Evolutionary conservation across 1,140 invertebrate genomes (phyloP), one percentile per base, ranked within the genome.

Genomic region (Drosophila triauraria): DNA sequence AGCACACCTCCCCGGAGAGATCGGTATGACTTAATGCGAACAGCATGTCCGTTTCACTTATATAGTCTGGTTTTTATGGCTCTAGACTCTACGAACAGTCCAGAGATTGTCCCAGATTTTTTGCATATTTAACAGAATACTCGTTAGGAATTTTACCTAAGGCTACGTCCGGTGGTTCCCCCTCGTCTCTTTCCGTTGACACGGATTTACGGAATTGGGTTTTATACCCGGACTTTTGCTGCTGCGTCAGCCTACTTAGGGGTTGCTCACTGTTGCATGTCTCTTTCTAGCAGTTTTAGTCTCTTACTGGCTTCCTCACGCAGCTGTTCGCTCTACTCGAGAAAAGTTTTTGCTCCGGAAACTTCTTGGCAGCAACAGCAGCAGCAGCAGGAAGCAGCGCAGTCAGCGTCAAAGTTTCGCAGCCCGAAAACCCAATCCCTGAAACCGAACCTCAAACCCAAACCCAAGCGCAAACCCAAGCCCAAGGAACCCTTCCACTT

Each of bases 11-110:
- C 54, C 30, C 20, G 53, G 53, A 32, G 51, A 58, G 35, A 59
- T 67, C 27, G 23, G 87, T 65, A 81, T 90, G 84, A 88, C 65
- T 84, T 90, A 88, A 90, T 90, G 54, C 77, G 43, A 61, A 53
- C 64, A 88, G 64, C 80, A 87, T 80, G 80, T 83, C 76, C 84
- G 84, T 78, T 77, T 59, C 64, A 35, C 13, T 30, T 25, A 15
- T 23, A 40, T 25, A 40, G 20, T 2, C 0, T 5, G 1, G 20
- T 23, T 42, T 56, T 10, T 6, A 40, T 25, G n/a, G 35, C 35
- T 25, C 38, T 13, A 25, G 2, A 40, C 4, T 23, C 13, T 38
- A 38, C 5, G 9, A 20, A 20, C 3, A 17, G 10, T 6, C 12
- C 13, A 44, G 10, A 30, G 10, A 44, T 23, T 25, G 13, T n/a